phyloP scores from a whole-genome alignment of 92 coral and sea anemone genomes.

The Palythoa heliodiscus region DNA sequence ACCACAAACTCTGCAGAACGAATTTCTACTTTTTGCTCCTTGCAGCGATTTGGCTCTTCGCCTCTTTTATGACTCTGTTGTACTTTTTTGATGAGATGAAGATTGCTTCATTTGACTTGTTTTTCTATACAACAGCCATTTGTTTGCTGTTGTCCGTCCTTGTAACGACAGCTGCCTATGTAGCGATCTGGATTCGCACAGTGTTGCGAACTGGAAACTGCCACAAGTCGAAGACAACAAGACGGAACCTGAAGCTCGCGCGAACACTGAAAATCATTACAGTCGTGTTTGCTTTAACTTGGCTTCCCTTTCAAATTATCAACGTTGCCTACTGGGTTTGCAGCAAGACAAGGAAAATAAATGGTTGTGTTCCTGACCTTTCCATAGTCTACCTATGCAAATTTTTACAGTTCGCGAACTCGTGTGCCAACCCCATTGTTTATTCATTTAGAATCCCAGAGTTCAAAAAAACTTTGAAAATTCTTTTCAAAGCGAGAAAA shows the following conservation, averaged over 20 bases:
- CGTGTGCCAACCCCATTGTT: constrained; percentile 75
- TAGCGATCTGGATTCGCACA: constrained; percentile 40
- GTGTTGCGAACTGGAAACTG: not conserved
- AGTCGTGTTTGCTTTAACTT: constrained; percentile 24
- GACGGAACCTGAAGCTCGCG: constrained; percentile 18
- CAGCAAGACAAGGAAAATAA: constrained; percentile 41
- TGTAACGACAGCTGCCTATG: constrained; percentile 10
- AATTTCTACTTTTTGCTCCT: constrained; percentile 24
- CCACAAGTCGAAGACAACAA: not conserved
- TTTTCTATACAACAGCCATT: constrained; percentile 36
- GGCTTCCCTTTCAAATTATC: constrained; percentile 29
- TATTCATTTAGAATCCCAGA: constrained; percentile 80
- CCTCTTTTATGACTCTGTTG: constrained; percentile 32
- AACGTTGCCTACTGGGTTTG: constrained; percentile 56
- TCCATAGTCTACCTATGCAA: constrained; percentile 61
- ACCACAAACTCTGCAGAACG: constrained; percentile 21
- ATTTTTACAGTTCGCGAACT: constrained; percentile 74
- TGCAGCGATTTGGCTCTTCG: constrained; percentile 21
- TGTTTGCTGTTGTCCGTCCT: constrained; percentile 18
- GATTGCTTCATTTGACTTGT: constrained; percentile 21
- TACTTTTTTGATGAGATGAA: constrained; percentile 28
- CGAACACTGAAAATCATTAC: constrained; percentile 33
- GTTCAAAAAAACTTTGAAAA: constrained; percentile 61
- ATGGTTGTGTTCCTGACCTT: constrained; percentile 47
- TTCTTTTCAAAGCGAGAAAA: not conserved